Percentiles rank a stretch among this genome's conserved stretches.
Evolutionary conservation across 2,888 invertebrate species (phyloP).

Genomic region (Digitonthophagus gazella): DNA sequence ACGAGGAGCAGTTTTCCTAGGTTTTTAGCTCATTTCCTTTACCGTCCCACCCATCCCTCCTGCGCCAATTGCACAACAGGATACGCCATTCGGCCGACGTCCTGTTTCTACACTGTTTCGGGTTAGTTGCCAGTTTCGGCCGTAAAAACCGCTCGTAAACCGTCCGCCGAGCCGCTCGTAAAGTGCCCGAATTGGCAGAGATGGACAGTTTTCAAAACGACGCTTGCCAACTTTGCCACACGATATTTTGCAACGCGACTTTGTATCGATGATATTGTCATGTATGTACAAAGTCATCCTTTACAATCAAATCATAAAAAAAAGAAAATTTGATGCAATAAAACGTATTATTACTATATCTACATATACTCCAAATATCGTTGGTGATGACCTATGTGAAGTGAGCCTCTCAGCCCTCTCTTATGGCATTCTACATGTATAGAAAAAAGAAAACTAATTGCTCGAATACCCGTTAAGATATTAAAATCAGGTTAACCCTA

Average conservation of each 20-base stretch:
- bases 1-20: background rate
- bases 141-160: background rate
- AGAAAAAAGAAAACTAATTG: too few species aligned
- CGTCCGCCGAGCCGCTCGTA: background rate
- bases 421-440: too few species aligned
- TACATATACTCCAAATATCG: too few species aligned
- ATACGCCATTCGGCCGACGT: background rate
- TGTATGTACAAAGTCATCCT: too few species aligned
- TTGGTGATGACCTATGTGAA: too few species aligned
- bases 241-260: background rate
- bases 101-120: background rate
- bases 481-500: too few species aligned
- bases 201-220: background rate
- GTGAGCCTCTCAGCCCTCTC: too few species aligned
- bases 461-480: too few species aligned
- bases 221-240: background rate
- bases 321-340: too few species aligned
- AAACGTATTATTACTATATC: too few species aligned
- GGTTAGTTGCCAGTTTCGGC: background rate
- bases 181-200: background rate
- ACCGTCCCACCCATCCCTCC: background rate
- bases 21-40: background rate
- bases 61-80: background rate
- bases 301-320: too few species aligned
- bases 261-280: too few species aligned